Conservation (phyloP, 2,888 invertebrate genomes). For the Myopa testacea region DNA sequence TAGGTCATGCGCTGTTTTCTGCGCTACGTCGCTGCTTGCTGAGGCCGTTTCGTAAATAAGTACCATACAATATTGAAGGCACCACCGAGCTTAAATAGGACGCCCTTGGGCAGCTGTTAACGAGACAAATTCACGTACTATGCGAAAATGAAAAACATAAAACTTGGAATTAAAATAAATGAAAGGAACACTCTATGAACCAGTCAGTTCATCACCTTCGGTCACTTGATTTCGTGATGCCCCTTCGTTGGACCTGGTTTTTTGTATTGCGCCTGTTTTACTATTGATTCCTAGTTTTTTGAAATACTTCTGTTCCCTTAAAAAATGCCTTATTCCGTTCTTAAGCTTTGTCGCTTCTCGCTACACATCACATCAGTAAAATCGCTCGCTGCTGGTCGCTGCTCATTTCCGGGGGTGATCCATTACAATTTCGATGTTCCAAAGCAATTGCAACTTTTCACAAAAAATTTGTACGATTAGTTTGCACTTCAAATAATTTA, state of each 20-base stretch:
- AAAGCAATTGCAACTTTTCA: constrained; percentile 14
- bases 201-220: background rate
- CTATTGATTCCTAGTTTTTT: too few species aligned
- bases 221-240: background rate
- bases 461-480: background rate
- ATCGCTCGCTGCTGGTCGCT: constrained; percentile 33
- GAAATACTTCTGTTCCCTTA: background rate
- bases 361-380: background rate
- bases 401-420: constrained; percentile 63
- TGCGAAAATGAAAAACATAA: background rate
- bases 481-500: too few species aligned
- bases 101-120: constrained; percentile 1
- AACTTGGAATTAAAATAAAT: background rate
- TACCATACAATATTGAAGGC: background rate
- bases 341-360: background rate
- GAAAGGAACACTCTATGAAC: background rate
- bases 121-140: background rate
- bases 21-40: constrained; percentile 15
- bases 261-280: background rate
- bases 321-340: background rate
- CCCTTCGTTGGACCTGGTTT: background rate
- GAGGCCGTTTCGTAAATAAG: constrained; percentile 6
- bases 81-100: constrained; percentile 12
- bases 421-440: background rate
- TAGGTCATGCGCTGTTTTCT: constrained; percentile 47